These are phyloP conservation scores for Fabriciana adippe DNA, from an alignment of 2,888 invertebrate species.

Conservation along the genomic window DNA sequence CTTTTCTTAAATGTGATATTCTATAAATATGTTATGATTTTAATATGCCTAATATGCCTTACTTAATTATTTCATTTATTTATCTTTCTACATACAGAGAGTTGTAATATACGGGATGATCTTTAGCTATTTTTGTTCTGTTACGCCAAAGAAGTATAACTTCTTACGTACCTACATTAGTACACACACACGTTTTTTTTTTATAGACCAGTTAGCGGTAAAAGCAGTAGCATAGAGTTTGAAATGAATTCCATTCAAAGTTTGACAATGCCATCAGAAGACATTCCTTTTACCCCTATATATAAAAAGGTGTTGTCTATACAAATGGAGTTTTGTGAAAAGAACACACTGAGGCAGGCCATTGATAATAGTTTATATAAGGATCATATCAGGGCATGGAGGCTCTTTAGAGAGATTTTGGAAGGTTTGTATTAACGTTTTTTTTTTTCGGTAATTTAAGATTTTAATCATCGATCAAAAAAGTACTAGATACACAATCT, in stretches of 20 bases:
- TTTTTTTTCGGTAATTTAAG: background rate
- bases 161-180: no score
- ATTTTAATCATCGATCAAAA: no score
- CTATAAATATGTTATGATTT: no score
- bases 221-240: constrained; percentile 84
- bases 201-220: constrained; percentile 77
- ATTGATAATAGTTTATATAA: constrained; percentile 91
- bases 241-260: constrained; percentile 71
- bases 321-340: constrained; percentile 99
- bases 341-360: constrained; percentile 92
- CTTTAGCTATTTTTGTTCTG: no score
- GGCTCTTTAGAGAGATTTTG: constrained; percentile 96
- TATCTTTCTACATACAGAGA: no score
- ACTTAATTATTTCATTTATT: no score
- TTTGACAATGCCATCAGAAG: constrained; percentile 62
- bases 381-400: constrained; percentile 92
- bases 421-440: constrained; percentile 77
- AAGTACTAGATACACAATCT: no score
- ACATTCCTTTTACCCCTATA: constrained; percentile 50
- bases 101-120: no score
- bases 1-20: no score
- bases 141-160: no score
- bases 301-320: constrained; percentile 88
- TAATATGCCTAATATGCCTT: no score
- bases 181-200: background rate